A percentile compares a stretch with the other conserved stretches of the same genome.
These are phyloP conservation scores for Chloropsis cyanopogon DNA, from an alignment of 2,113 vertebrate genomes.

Conservation along the genomic window DNA sequence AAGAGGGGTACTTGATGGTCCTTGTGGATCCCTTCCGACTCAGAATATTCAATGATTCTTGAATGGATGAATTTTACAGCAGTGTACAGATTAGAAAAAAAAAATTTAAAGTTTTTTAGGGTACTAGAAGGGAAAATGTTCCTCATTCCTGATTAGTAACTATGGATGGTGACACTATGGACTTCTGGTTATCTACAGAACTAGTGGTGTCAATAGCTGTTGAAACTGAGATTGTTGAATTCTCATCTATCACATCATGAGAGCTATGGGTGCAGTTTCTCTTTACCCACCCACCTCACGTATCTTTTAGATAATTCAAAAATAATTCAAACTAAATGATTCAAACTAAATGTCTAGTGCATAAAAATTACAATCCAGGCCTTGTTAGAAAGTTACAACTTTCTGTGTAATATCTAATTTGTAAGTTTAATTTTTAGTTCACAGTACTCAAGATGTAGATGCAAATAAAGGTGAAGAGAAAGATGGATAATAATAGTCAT, in stretches of 20 bases:
- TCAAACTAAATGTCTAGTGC: not conserved
- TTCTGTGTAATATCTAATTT: not conserved
- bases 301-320: not conserved
- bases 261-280: not conserved
- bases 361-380: constrained; percentile 8
- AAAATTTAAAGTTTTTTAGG: not conserved
- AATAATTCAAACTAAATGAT: not conserved
- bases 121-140: not conserved
- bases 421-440: constrained; percentile 30
- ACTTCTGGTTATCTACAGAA: not conserved
- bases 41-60: not conserved
- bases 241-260: not conserved
- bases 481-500: constrained; percentile 65
- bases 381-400: not conserved
- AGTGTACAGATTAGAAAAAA: not conserved
- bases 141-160: not conserved
- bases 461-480: constrained; percentile 58
- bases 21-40: not conserved
- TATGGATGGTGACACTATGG: not conserved
- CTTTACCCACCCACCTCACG: fast-evolving
- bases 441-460: constrained; percentile 28
- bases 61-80: not conserved
- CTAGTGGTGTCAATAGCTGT: not conserved
- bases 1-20: not conserved
- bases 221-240: not conserved